A percentile compares a stretch with the other conserved stretches of the same genome.
Conservation (phyloP, 2,113 vertebrate species). For the Silurus asotus region DNA sequence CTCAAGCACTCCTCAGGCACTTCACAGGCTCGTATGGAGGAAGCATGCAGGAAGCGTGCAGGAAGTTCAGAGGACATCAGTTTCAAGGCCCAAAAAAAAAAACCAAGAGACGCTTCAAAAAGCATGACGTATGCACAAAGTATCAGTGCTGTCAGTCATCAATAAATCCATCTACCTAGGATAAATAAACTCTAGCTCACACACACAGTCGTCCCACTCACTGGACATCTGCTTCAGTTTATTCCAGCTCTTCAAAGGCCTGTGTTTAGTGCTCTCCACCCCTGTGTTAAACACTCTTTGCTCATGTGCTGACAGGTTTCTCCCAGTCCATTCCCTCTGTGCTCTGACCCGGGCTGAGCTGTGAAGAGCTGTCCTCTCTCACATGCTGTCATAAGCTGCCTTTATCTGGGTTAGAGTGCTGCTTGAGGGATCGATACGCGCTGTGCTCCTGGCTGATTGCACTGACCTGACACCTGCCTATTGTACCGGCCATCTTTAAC, state of each 20-base stretch:
- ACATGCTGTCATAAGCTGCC: slow-evolving; percentile 38
- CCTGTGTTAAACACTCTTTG: slow-evolving; percentile 31
- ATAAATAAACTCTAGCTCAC: slow-evolving; percentile 16
- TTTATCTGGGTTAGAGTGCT: slow-evolving; percentile 47
- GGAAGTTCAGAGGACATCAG: slow-evolving; percentile 30
- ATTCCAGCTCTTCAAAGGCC: slow-evolving; percentile 52
- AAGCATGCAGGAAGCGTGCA: background rate
- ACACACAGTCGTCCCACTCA: slow-evolving; percentile 17
- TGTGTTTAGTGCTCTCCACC: slow-evolving; percentile 39
- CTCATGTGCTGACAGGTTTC: slow-evolving; percentile 29
- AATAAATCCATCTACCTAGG: slow-evolving; percentile 31
- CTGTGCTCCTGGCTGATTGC: slow-evolving; percentile 48
- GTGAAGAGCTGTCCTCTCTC: slow-evolving; percentile 39
- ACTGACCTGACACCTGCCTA: slow-evolving; percentile 55
- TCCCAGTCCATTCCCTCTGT: slow-evolving; percentile 10
- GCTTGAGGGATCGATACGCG: slow-evolving; percentile 47
- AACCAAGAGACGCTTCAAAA: slow-evolving; percentile 14
- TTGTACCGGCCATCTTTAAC: slow-evolving; percentile 47
- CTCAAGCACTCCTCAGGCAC: background rate
- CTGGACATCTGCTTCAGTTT: slow-evolving; percentile 52
- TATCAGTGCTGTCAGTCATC: slow-evolving; percentile 30
- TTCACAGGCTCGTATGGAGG: slow-evolving; percentile 30
- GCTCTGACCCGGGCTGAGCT: slow-evolving; percentile 7
- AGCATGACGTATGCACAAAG: slow-evolving; percentile 31
- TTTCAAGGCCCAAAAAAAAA: background rate